Conservation (phyloP, 2,888 invertebrate species). For the Teinopalpus imperialis region DNA sequence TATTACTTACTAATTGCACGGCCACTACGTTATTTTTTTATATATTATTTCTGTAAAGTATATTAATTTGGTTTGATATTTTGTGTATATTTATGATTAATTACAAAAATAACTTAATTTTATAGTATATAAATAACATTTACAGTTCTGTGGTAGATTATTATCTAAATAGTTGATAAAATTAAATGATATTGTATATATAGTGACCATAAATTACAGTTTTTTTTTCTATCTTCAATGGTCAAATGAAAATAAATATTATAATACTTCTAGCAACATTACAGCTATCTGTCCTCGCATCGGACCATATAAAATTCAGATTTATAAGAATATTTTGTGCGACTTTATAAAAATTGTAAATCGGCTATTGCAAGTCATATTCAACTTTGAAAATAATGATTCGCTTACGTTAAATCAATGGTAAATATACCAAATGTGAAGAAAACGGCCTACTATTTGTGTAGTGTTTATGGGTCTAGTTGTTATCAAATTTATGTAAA, state of each 20-base stretch:
- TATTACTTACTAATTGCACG: no score
- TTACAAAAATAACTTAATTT: no score
- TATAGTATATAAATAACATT: no score
- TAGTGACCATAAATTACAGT: no score
- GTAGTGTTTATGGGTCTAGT: constrained; percentile 55
- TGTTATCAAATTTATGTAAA: constrained; percentile 59
- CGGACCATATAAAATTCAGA: constrained; percentile 36
- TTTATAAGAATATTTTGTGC: constrained; percentile 14
- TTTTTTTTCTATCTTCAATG: no score
- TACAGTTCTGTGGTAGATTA: no score
- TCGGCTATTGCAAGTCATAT: constrained; percentile 18
- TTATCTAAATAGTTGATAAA: no score
- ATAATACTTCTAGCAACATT: constrained; percentile 30
- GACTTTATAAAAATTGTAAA: constrained; percentile 1
- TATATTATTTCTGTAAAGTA: no score
- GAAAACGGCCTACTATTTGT: constrained; percentile 40
- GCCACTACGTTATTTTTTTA: no score
- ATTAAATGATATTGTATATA: no score
- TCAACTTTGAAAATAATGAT: constrained; percentile 11
- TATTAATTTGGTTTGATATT: no score
- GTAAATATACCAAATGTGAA: constrained; percentile 25
- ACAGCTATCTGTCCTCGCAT: constrained; percentile 36
- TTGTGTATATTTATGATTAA: no score
- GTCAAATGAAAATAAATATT: neutral
- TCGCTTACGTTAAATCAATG: constrained; percentile 19